These are phyloP conservation scores for Drosophila maculinotata DNA, from an alignment of 2,888 invertebrate species.

Conservation along the genomic window DNA sequence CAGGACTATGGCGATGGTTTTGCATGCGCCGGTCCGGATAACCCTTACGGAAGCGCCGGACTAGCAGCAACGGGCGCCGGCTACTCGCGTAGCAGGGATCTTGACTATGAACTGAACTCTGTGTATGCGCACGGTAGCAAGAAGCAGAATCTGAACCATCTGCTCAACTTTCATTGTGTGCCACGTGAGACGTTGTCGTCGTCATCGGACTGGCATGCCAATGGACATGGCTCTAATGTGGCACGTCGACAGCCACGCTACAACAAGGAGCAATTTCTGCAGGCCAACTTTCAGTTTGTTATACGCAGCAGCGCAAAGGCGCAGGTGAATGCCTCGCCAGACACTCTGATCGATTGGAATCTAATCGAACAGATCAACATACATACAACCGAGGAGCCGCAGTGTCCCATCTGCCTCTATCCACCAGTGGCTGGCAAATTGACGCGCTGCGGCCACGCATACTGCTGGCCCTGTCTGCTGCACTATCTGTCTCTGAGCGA, in stretches of 20 bases:
- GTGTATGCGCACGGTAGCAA: conserved; percentile 93
- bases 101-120: conserved; percentile 90
- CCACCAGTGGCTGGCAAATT: conserved; percentile 95
- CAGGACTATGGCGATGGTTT: conserved; percentile 53
- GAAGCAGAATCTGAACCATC: conserved; percentile 96
- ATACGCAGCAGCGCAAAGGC: conserved; percentile 92
- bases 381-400: conserved; percentile 88
- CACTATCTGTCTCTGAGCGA: conserved; percentile 96
- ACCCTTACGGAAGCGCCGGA: conserved; percentile 83
- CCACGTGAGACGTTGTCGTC: conserved; percentile 86
- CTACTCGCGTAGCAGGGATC: conserved; percentile 70
- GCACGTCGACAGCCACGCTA: conserved; percentile 87
- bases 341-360: conserved; percentile 95
- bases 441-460: conserved; percentile 97
- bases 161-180: conserved; percentile 95
- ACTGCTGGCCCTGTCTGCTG: conserved; percentile 97
- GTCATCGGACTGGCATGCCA: conserved; percentile 60
- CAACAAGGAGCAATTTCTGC: conserved; percentile 96
- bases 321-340: conserved; percentile 91
- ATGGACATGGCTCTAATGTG: conserved; percentile 44
- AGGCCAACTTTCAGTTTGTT: conserved; percentile 98
- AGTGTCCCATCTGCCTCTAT: conserved; percentile 97
- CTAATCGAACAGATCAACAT: conserved; percentile 95
- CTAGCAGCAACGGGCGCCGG: conserved; percentile 67
- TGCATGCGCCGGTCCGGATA: conserved; percentile 71